Conservation (phyloP, 2,888 invertebrate genomes). For the Leucozona laternaria region DNA sequence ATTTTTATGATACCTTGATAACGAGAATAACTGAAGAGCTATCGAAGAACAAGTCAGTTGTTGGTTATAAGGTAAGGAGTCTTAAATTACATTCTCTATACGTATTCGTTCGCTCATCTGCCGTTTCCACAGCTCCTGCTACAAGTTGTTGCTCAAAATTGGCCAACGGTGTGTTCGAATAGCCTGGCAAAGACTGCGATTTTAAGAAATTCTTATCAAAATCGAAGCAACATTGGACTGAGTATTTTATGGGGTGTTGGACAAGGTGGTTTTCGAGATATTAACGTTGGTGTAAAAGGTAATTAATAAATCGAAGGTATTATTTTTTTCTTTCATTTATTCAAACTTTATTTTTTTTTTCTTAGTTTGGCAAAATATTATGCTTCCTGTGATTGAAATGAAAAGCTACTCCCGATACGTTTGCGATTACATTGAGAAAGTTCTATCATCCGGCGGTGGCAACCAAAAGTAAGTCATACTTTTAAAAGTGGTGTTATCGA, state of each 20-base stretch:
- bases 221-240: slow-evolving; percentile 89
- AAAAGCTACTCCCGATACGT: slow-evolving; percentile 89
- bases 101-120: background rate
- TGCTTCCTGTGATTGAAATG: slow-evolving; percentile 89
- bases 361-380: slow-evolving; percentile 90
- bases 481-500: background rate
- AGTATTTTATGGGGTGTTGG: slow-evolving; percentile 91
- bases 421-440: slow-evolving; percentile 85
- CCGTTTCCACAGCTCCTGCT: slow-evolving; percentile 84
- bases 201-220: slow-evolving; percentile 90
- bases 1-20: slow-evolving; percentile 89
- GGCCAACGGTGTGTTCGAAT: slow-evolving; percentile 87
- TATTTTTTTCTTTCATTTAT: background rate
- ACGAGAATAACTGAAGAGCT: slow-evolving; percentile 89
- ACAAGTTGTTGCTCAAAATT: slow-evolving; percentile 88
- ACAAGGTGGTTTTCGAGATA: slow-evolving; percentile 88
- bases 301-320: slow-evolving; percentile 57
- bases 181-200: slow-evolving; percentile 87
- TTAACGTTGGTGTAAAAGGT: slow-evolving; percentile 88
- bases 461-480: slow-evolving; percentile 74
- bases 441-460: slow-evolving; percentile 76
- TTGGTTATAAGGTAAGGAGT: slow-evolving; percentile 86
- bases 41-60: slow-evolving; percentile 86
- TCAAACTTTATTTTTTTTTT: background rate
- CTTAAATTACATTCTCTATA: background rate